Evolutionary conservation across 2,113 vertebrate genomes (phyloP).

Genomic region (Oncorhynchus mykiss): DNA sequence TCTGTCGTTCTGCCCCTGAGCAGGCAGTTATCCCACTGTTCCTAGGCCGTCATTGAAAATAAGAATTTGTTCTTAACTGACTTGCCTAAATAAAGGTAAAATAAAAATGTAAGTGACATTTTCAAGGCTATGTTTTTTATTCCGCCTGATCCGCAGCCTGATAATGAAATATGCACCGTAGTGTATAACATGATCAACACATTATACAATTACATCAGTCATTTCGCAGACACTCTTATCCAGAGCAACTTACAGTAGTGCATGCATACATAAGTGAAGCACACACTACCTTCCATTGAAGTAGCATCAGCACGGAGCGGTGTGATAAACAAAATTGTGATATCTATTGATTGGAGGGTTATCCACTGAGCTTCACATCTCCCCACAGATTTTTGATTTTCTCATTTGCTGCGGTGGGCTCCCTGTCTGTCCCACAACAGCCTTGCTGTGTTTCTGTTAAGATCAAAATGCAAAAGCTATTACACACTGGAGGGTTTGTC

Average conservation of each 20-base stretch:
- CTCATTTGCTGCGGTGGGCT: constrained; percentile 43
- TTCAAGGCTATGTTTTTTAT: background rate
- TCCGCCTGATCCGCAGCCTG: background rate
- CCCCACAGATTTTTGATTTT: constrained; percentile 54
- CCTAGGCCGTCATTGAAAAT: too few relatives aligned
- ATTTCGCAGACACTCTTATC: too few relatives aligned
- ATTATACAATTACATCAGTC: too few relatives aligned
- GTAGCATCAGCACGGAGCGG: constrained; percentile 7
- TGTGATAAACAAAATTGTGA: constrained; percentile 35
- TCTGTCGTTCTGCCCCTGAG: too few relatives aligned
- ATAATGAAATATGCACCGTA: background rate
- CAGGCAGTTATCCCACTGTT: too few relatives aligned
- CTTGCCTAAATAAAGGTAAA: too few relatives aligned
- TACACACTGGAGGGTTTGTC: constrained; percentile 71
- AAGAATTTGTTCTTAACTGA: too few relatives aligned
- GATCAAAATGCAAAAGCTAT: constrained; percentile 66
- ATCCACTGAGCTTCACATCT: constrained; percentile 19
- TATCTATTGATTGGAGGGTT: constrained; percentile 45
- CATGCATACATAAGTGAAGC: background rate
- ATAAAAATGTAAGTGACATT: background rate
- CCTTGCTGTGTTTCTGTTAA: constrained; percentile 61
- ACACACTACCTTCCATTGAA: background rate
- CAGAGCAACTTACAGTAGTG: too few relatives aligned
- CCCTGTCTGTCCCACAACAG: constrained; percentile 48
- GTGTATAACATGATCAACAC: background rate